These are phyloP conservation scores for Hippopotamus amphibius DNA, from an alignment of 2,113 vertebrate species.

Conservation along the genomic window DNA sequence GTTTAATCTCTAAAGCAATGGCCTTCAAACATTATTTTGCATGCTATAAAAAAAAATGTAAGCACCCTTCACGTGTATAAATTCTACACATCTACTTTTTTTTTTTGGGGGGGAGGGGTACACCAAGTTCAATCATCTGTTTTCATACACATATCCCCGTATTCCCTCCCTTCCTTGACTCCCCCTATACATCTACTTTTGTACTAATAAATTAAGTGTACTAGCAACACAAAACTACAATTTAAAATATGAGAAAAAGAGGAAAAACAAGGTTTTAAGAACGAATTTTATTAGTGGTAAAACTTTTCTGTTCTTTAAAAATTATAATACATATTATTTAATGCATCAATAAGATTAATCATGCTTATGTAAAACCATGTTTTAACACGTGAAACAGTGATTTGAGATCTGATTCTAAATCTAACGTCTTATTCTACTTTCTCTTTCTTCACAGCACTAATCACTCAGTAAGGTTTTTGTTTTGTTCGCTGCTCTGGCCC, in stretches of 20 bases:
- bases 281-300: neutral
- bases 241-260: neutral
- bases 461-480: neutral
- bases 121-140: too few relatives aligned
- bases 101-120: too few relatives aligned
- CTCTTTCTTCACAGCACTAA: neutral
- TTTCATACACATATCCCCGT: too few relatives aligned
- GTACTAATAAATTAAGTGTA: neutral
- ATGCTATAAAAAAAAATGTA: neutral
- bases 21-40: neutral
- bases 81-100: neutral
- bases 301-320: neutral
- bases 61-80: neutral
- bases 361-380: neutral
- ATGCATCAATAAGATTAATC: neutral
- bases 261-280: neutral
- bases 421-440: neutral
- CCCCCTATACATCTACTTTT: neutral
- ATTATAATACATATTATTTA: neutral
- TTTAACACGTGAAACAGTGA: neutral
- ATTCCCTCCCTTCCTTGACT: too few relatives aligned
- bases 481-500: neutral
- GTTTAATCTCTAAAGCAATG: neutral
- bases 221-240: neutral
- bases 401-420: neutral